Base-by-base conservation (phyloP, 2,113 vertebrate genomes). In the Corapipo altera region DNA sequence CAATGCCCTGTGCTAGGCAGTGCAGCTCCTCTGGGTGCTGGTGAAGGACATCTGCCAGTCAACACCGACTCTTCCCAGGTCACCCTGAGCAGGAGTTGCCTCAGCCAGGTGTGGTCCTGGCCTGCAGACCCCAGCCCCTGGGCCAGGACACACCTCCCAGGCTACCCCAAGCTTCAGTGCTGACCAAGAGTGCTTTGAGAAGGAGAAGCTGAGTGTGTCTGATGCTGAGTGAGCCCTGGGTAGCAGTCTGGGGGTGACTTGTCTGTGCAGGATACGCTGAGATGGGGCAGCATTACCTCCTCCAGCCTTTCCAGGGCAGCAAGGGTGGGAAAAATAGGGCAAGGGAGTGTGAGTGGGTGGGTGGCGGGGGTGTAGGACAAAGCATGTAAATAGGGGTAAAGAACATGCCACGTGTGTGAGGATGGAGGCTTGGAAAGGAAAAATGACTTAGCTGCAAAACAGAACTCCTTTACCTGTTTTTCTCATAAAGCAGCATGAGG, bases 231-330 rank as follows among this genome's bases (percentile, higher is more conserved):
- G 71, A 95, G 35, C 52, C 61, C 41, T 57, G 22, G 21, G 41
- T 4, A 30, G 49, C 52, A 65, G 17, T 5, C 13, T 1, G 2
- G 32, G 48, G 24, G 20, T 1, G 4, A 21, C 37, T 46, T 43
- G 1, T 54, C 84, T 5, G 0, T 28, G 23, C 26, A 78, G 30
- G 18, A 57, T 23, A 37, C 58, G 39, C 62, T 65, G 93, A 46
- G 28, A 2, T 22, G 14, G 3, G n/a, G 55, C 72, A 62, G 10
- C 24, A 19, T 54, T 22, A 49, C 21, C 75, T 92, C 93, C 96
- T 95, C 80, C 96, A 97, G 93, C 91, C 91, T 96, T 95, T 96
- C 93, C 97, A 95, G 32, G 64, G 88, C 77, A 93, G 72, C 8
- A 14, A 74, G 83, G 71, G 58, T 89, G 85, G 85, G 86, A 62